phyloP scores from a whole-genome alignment of 2,888 invertebrate genomes.

The Drosophila nigricruria region DNA sequence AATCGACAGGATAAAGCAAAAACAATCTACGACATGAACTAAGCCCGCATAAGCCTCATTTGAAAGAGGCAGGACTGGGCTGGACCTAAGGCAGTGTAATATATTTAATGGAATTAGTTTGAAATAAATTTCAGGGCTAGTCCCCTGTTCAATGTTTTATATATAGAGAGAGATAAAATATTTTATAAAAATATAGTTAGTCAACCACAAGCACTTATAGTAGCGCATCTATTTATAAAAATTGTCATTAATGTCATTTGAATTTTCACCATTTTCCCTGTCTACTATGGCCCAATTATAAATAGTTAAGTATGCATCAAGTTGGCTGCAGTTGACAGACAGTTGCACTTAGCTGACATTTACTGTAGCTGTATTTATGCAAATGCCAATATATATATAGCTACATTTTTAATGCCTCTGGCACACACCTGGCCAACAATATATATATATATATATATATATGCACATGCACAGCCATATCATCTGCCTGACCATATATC shows the following conservation, averaged over 20 bases:
- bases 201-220: slow-evolving; percentile 21
- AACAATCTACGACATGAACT: slow-evolving; percentile 71
- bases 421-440: slow-evolving; percentile 43
- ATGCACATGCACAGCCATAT: slow-evolving; percentile 7
- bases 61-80: slow-evolving; percentile 1
- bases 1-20: slow-evolving; percentile 74
- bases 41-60: slow-evolving; percentile 59
- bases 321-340: not conserved
- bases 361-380: slow-evolving; percentile 29
- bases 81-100: slow-evolving; percentile 19
- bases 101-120: slow-evolving; percentile 66
- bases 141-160: slow-evolving; percentile 43
- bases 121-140: slow-evolving; percentile 63
- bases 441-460: not conserved
- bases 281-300: not conserved
- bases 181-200: slow-evolving; percentile 52
- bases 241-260: not conserved
- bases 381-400: slow-evolving; percentile 27
- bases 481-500: slow-evolving; percentile 7
- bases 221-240: not conserved
- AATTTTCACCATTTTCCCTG: not conserved
- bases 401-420: slow-evolving; percentile 46
- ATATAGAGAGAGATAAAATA: slow-evolving; percentile 33
- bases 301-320: not conserved
- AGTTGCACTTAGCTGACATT: slow-evolving; percentile 13